These are phyloP conservation scores for Tortrix viridana DNA, from an alignment of 2,888 invertebrate species.

Conservation along the genomic window DNA sequence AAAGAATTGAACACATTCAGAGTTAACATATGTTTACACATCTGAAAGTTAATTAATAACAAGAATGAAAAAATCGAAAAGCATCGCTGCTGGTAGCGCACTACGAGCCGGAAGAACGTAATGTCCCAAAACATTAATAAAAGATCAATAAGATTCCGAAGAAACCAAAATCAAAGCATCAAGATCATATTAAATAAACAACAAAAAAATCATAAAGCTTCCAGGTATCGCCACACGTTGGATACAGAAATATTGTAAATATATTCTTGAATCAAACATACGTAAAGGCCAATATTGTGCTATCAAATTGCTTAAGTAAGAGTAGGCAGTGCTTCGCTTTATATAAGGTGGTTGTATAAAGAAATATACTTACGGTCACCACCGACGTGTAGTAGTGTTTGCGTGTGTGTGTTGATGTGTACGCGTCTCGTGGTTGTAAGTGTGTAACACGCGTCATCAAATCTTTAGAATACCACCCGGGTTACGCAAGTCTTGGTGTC, in stretches of 20 bases:
- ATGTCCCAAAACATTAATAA: neutral
- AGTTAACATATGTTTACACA: slow-evolving; percentile 1
- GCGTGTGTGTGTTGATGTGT: slow-evolving; percentile 56
- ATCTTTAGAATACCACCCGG: slow-evolving; percentile 2
- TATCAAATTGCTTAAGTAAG: slow-evolving; percentile 40
- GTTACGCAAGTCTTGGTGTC: neutral
- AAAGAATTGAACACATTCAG: slow-evolving; percentile 14
- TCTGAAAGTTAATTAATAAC: slow-evolving; percentile 2
- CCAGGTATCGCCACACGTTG: slow-evolving; percentile 17
- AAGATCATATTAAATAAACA: slow-evolving; percentile 2
- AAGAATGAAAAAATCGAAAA: slow-evolving; percentile 20
- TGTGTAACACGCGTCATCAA: slow-evolving; percentile 1
- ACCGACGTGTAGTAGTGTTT: slow-evolving; percentile 62
- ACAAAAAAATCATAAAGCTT: slow-evolving; percentile 13
- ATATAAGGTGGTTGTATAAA: slow-evolving; percentile 52
- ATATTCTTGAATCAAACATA: slow-evolving; percentile 15
- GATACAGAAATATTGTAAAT: slow-evolving; percentile 12
- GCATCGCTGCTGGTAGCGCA: slow-evolving; percentile 24
- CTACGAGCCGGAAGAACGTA: slow-evolving; percentile 25
- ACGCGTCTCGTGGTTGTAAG: slow-evolving; percentile 66
- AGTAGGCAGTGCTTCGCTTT: slow-evolving; percentile 58
- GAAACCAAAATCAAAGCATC: slow-evolving; percentile 11
- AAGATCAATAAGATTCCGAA: neutral
- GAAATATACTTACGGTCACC: slow-evolving; percentile 71
- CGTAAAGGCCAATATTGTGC: slow-evolving; percentile 29